Base-by-base conservation (phyloP, 2,888 invertebrate species). In the Limenitis camilla region DNA sequence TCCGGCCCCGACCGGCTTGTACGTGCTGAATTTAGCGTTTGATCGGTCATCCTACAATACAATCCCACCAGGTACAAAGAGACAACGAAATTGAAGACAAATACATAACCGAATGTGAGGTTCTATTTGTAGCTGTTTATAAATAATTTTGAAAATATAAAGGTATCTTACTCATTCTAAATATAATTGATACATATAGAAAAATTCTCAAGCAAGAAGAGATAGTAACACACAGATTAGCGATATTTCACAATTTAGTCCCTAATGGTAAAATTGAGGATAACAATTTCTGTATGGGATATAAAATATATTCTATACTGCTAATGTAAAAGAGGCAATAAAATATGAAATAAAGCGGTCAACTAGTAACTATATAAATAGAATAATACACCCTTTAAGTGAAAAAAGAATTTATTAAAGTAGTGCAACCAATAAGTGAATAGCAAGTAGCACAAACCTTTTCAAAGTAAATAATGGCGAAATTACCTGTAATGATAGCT, bases 1-100 rank as follows among this genome's bases (percentile, higher is more conserved):
- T 71, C 71, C 19, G 19, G 19, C 19, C 19, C 19, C 19, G 19
- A 69, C 62, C 76, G 76, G 68, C 67, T 56, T 69, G 74, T 76
- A 74, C 73, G 77, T 74, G 76, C 76, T 74, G 74, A 78, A 78
- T 81, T 76, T 71, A 67, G 69, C 74, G 76, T 74, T 74, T 76
- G 70, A 73, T 75, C 72, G 76, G 71, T 69, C 49, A 52, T 53
- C 47, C 52, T 50, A 54, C 52, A 56, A 52, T 50, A 54, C 52
- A 56, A 52, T 46, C 45, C 44, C 43, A 44, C 48, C 53, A 56
- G 52, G 52, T 50, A 56, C 35, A 32, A 30, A 52, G 52, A 56
- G 54, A 58, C 57, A 56, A 59, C 53, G 48, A 49, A 53, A 57
- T 57, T 55, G 44, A 49, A 38, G 2, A 19, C 19, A 45, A 40